Percentiles rank a stretch among this genome's conserved stretches.
Conservation (phyloP, 2,888 invertebrate genomes). For the Scaptomyza tumidula region DNA sequence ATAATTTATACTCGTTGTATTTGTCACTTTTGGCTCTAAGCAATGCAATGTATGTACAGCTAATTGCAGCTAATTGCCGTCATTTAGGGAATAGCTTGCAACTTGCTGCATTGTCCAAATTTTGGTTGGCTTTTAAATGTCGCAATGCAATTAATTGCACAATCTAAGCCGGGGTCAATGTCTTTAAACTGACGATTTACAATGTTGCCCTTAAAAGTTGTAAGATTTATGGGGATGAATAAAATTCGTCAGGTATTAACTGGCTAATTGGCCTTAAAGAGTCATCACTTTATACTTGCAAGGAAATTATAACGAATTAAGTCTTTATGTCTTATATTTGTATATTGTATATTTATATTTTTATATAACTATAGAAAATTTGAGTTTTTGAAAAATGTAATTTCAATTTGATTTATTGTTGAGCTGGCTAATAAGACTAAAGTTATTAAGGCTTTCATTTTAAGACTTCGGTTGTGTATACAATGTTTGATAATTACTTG, state of each 20-base stretch:
- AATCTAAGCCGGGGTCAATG: not conserved
- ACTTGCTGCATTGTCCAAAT: conserved; percentile 1
- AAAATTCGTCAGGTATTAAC: not conserved
- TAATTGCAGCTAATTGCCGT: conserved; percentile 17
- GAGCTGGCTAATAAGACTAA: too few species aligned
- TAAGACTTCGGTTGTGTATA: too few species aligned
- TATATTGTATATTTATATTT: too few species aligned
- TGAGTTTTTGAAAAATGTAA: too few species aligned
- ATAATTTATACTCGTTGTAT: conserved; percentile 22
- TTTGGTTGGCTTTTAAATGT: not conserved
- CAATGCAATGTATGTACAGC: conserved; percentile 2
- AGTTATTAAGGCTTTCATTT: too few species aligned
- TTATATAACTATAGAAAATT: too few species aligned
- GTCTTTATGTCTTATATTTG: too few species aligned
- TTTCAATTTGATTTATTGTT: too few species aligned
- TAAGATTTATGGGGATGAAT: not conserved
- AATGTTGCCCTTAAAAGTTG: not conserved
- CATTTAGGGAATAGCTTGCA: not conserved
- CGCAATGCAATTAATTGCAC: not conserved
- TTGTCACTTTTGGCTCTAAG: conserved; percentile 20
- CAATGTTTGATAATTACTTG: too few species aligned
- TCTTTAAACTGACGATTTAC: not conserved
- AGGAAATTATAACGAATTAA: too few species aligned
- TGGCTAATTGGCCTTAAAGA: not conserved
- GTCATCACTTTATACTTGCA: not conserved